phyloP scores from a whole-genome alignment of 2,888 invertebrate genomes.

The Halocaridina rubra region DNA sequence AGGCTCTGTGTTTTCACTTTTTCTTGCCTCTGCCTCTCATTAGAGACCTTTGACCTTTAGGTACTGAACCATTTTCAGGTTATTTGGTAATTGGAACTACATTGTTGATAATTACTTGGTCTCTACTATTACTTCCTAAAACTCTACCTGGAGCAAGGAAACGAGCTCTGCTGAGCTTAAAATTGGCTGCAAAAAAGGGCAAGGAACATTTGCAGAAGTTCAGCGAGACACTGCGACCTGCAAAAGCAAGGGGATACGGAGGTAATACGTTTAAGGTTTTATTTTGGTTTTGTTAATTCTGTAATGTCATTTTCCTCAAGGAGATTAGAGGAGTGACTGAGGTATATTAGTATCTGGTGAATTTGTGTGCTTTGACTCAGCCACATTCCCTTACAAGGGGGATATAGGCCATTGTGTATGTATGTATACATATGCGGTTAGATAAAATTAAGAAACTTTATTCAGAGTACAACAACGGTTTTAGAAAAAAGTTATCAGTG shows the following conservation, averaged over 20 bases:
- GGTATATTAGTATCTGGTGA: not conserved
- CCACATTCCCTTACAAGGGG: not conserved
- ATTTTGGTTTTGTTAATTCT: not conserved
- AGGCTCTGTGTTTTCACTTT: no score
- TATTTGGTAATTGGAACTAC: slow-evolving; percentile 29
- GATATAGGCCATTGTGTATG: not conserved
- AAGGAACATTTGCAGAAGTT: not conserved
- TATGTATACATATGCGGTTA: not conserved
- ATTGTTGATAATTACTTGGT: slow-evolving; percentile 28
- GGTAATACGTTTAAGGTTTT: not conserved
- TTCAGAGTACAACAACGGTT: no score
- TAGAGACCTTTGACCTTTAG: no score
- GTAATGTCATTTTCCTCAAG: not conserved
- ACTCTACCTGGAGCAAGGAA: slow-evolving; percentile 34
- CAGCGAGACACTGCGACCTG: slow-evolving; percentile 28
- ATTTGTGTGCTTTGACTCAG: not conserved
- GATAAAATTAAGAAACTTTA: no score
- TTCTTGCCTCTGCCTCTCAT: no score
- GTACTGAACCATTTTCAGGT: slow-evolving; percentile 21
- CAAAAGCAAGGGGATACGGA: not conserved
- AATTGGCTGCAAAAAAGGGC: slow-evolving; percentile 19
- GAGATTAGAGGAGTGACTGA: not conserved
- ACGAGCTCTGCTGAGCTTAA: slow-evolving; percentile 5
- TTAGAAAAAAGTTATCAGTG: no score
- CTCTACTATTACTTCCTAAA: slow-evolving; percentile 39